These are phyloP conservation scores for Morpho helenor DNA, from an alignment of 2,888 invertebrate species.

Conservation along the genomic window DNA sequence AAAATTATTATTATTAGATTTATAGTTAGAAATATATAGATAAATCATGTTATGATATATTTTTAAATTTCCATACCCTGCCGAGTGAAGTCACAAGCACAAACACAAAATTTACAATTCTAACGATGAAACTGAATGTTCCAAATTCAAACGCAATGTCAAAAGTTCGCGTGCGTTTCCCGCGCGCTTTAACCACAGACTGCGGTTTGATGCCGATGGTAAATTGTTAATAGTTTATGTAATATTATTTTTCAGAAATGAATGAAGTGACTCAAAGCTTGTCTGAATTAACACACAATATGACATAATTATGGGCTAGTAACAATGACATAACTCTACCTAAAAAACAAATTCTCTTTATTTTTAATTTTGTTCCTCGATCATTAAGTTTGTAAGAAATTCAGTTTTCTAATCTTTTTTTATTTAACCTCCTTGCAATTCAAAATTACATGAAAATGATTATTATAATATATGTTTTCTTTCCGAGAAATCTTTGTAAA, in stretches of 20 bases:
- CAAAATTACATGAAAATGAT: too few relatives aligned
- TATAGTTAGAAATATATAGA: too few relatives aligned
- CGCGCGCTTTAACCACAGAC: conserved; percentile 19
- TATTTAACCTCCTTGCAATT: too few relatives aligned
- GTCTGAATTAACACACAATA: conserved; percentile 8
- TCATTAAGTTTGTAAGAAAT: too few relatives aligned
- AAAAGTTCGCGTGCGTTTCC: conserved; percentile 16
- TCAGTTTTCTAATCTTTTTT: too few relatives aligned
- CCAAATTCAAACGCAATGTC: conserved; percentile 8
- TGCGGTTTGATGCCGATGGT: conserved; percentile 2
- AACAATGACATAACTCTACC: neutral
- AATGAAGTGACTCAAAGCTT: conserved; percentile 7
- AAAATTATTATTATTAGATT: too few relatives aligned
- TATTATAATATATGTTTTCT: too few relatives aligned
- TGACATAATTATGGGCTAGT: conserved; percentile 5
- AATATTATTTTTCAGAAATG: conserved; percentile 11
- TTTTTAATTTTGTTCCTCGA: too few relatives aligned
- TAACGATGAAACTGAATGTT: conserved; percentile 2
- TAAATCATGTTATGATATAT: neutral
- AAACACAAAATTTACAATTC: conserved; percentile 3
- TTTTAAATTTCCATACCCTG: conserved; percentile 5
- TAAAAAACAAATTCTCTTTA: neutral
- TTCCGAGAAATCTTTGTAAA: too few relatives aligned
- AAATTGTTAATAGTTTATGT: conserved; percentile 11
- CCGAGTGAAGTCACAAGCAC: conserved; percentile 5